Percentiles rank a stretch among this genome's conserved stretches.
phyloP scores from a whole-genome alignment of 2,888 invertebrate species.

The Cephus pygmeus region DNA sequence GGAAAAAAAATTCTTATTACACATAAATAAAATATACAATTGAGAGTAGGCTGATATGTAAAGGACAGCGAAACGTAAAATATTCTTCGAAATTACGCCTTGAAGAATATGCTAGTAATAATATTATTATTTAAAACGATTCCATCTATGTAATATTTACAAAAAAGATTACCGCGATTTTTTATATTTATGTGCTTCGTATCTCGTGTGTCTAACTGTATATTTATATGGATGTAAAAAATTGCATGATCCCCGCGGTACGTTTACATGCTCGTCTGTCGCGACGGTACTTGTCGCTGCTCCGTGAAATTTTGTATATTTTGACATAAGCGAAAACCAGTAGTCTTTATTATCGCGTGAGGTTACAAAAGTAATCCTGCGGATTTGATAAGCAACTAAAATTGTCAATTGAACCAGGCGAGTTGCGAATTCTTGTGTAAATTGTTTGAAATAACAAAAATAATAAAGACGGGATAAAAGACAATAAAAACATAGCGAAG shows the following conservation, averaged over 20 bases:
- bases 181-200: neutral
- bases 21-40: constrained; percentile 1
- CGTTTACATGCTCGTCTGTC: neutral
- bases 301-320: neutral
- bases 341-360: neutral
- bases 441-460: too few relatives aligned
- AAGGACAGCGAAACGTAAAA: neutral
- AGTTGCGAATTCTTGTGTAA: neutral
- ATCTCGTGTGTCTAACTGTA: neutral
- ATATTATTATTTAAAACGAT: neutral
- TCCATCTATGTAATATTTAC: constrained; percentile 1
- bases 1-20: neutral
- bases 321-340: neutral
- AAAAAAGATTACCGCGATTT: neutral
- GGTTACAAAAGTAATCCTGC: neutral
- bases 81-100: neutral
- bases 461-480: neutral
- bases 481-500: neutral
- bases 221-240: neutral
- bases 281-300: neutral
- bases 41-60: neutral
- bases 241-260: neutral
- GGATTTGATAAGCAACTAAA: neutral
- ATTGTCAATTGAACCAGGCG: neutral
- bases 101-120: neutral